A percentile compares a stretch with the other conserved stretches of the same genome.
Evolutionary conservation across 2,888 invertebrate genomes (phyloP).

Genomic region (Ganaspis brasiliensis): DNA sequence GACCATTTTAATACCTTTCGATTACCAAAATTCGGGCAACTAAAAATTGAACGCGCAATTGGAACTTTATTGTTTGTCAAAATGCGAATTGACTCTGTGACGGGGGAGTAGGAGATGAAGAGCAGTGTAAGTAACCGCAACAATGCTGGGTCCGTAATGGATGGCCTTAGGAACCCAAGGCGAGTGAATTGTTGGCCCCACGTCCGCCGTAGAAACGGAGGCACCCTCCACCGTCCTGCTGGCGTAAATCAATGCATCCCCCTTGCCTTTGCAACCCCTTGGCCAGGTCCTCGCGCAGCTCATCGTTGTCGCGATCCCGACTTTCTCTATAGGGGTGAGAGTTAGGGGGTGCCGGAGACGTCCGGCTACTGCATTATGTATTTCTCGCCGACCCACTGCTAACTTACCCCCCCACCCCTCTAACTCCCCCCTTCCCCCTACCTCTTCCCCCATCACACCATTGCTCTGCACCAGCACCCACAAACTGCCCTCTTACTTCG

Average conservation of each 20-base stretch:
- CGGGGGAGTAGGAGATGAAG: slow-evolving; percentile 62
- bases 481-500: slow-evolving; percentile 57
- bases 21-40: too few relatives aligned
- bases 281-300: slow-evolving; percentile 51
- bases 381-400: slow-evolving; percentile 73
- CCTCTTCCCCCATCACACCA: slow-evolving; percentile 66
- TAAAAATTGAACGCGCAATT: slow-evolving; percentile 44
- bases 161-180: slow-evolving; percentile 77
- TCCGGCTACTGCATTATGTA: slow-evolving; percentile 81
- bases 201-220: slow-evolving; percentile 72
- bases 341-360: slow-evolving; percentile 79
- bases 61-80: slow-evolving; percentile 27
- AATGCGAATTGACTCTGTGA: slow-evolving; percentile 53
- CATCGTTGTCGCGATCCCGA: slow-evolving; percentile 59
- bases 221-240: slow-evolving; percentile 75
- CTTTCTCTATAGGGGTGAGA: slow-evolving; percentile 62
- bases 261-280: slow-evolving; percentile 46
- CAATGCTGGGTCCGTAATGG: slow-evolving; percentile 76
- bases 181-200: slow-evolving; percentile 80
- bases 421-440: slow-evolving; percentile 63
- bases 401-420: slow-evolving; percentile 62
- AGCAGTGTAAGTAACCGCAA: slow-evolving; percentile 76
- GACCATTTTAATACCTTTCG: too few relatives aligned
- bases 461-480: slow-evolving; percentile 52
- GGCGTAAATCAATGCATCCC: slow-evolving; percentile 80